These are phyloP conservation scores for Anguilla obscura DNA, from an alignment of 2,797 vertebrate species.

Conservation along the genomic window DNA sequence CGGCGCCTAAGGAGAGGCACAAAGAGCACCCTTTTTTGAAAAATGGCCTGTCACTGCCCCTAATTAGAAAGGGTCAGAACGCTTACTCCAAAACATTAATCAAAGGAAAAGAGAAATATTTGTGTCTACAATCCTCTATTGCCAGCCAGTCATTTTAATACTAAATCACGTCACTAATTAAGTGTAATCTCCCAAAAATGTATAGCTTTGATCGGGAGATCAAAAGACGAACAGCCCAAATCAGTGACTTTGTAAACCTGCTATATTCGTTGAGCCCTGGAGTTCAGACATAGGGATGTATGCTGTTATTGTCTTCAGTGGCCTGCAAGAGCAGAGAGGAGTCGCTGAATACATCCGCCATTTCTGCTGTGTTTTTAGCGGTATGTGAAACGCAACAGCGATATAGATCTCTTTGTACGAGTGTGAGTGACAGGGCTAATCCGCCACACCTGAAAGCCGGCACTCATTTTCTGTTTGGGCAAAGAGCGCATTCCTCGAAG, in stretches of 20 bases:
- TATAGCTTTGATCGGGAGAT: background rate
- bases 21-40: background rate
- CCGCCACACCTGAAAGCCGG: background rate
- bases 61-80: background rate
- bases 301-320: background rate
- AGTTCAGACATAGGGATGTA: background rate
- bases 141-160: background rate
- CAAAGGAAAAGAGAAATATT: background rate
- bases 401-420: background rate
- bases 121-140: background rate
- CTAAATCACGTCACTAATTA: background rate
- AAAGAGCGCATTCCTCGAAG: slow-evolving; percentile 13
- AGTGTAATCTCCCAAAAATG: background rate
- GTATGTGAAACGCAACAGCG: background rate
- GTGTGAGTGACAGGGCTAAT: slow-evolving; percentile 3
- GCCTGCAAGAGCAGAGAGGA: background rate
- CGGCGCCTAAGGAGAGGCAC: background rate
- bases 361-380: background rate
- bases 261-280: background rate
- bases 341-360: background rate
- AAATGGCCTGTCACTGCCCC: background rate
- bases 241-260: background rate
- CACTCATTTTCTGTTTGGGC: background rate
- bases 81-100: background rate
- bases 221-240: background rate